These are phyloP conservation scores for Heliothis subflexa DNA, from an alignment of 1,140 invertebrate genomes.

Conservation along the genomic window DNA sequence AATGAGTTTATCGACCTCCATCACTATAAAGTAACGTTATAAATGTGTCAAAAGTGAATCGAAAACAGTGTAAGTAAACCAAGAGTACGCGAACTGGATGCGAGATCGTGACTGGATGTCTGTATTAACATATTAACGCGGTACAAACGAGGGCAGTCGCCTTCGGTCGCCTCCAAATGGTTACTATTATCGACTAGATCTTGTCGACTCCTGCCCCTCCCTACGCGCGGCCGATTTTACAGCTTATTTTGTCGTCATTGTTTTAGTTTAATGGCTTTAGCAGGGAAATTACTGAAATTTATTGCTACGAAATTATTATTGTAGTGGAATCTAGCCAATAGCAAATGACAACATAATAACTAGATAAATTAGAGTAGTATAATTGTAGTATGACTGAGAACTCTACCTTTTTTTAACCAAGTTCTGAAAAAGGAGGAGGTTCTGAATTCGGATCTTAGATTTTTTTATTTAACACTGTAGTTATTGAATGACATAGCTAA, in stretches of 20 bases:
- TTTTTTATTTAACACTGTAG: not conserved
- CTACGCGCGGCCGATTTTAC: conserved; percentile 62
- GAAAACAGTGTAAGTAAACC: conserved; percentile 62
- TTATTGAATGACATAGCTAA: not conserved
- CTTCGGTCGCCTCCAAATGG: conserved; percentile 51
- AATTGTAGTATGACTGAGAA: no score
- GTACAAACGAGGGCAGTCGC: conserved; percentile 61
- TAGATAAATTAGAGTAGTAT: not conserved
- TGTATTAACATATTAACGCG: conserved; percentile 72
- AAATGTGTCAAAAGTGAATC: conserved; percentile 59
- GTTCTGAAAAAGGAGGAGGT: no score
- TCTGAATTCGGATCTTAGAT: no score
- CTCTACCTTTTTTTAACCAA: no score
- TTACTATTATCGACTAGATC: conserved; percentile 49
- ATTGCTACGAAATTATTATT: not conserved
- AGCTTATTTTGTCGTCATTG: conserved; percentile 65
- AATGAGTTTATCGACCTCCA: conserved; percentile 22
- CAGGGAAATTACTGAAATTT: conserved; percentile 5
- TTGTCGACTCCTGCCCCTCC: conserved; percentile 56
- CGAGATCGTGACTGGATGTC: conserved; percentile 60
- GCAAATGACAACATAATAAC: not conserved
- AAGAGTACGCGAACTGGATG: conserved; percentile 53
- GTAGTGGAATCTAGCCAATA: not conserved
- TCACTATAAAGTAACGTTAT: conserved; percentile 24
- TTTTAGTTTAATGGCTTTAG: conserved; percentile 59